Conservation (phyloP, 2,888 invertebrate genomes). For the Dryobotodes eremita region DNA sequence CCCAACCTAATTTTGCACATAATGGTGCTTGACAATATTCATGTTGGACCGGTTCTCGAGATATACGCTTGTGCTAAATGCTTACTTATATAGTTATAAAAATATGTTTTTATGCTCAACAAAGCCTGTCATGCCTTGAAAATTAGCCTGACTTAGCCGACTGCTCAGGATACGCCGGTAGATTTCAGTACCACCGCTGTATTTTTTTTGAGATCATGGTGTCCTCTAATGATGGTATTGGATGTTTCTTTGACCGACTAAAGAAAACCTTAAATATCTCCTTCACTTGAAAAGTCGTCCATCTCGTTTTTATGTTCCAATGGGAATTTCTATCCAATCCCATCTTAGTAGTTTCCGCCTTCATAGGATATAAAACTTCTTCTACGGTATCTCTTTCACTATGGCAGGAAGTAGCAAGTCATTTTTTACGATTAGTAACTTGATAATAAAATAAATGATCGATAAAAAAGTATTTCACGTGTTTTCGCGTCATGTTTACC, state of each 20-base stretch:
- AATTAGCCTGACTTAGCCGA: not conserved
- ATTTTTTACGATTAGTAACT: not conserved
- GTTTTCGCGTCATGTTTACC: too few species aligned
- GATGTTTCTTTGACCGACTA: not conserved
- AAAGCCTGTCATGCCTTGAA: not conserved
- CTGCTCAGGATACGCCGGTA: not conserved
- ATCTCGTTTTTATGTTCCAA: conserved; percentile 16
- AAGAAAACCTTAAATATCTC: not conserved
- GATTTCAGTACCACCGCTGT: not conserved
- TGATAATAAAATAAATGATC: not conserved
- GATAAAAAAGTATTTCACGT: too few species aligned
- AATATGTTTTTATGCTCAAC: too few species aligned
- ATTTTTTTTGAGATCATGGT: not conserved
- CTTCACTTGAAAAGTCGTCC: conserved; percentile 17
- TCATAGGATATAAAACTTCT: conserved; percentile 30
- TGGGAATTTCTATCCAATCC: conserved; percentile 29
- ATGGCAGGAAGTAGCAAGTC: not conserved
- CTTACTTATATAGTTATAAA: too few species aligned
- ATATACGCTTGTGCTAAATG: too few species aligned
- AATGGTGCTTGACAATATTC: too few species aligned
- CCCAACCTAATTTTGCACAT: too few species aligned
- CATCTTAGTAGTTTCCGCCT: conserved; percentile 4
- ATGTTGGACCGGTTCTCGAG: too few species aligned
- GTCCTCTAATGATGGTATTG: not conserved
- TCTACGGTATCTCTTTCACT: not conserved